These are phyloP conservation scores for Noctilio leporinus DNA, from an alignment of 2,113 vertebrate genomes.

Conservation along the genomic window DNA sequence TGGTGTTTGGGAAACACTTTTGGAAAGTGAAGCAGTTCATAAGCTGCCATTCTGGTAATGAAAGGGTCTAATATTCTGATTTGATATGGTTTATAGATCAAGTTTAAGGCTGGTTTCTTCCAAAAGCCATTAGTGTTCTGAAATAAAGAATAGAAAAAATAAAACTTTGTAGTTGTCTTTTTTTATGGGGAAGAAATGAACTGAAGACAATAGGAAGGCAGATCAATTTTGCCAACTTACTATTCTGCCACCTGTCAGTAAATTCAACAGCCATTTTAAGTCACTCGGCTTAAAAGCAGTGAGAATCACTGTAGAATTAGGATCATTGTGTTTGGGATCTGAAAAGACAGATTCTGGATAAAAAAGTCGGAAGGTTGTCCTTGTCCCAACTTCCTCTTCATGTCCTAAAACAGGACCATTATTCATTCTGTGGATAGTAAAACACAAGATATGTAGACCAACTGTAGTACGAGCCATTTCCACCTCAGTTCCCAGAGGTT, in stretches of 20 bases:
- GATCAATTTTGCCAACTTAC: slow-evolving; percentile 70
- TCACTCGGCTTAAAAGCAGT: slow-evolving; percentile 81
- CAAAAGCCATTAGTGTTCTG: slow-evolving; percentile 81
- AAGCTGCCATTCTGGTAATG: slow-evolving; percentile 79
- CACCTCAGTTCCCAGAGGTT: neutral
- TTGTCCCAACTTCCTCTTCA: slow-evolving; percentile 84
- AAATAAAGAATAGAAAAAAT: slow-evolving; percentile 40
- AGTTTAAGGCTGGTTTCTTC: slow-evolving; percentile 81
- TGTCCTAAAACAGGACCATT: slow-evolving; percentile 83
- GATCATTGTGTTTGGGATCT: slow-evolving; percentile 78
- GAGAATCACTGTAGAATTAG: slow-evolving; percentile 79
- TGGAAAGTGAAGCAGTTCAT: slow-evolving; percentile 81
- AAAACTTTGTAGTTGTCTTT: neutral
- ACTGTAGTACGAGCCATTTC: neutral
- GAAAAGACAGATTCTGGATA: slow-evolving; percentile 86
- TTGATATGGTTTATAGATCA: slow-evolving; percentile 82
- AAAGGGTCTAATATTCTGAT: slow-evolving; percentile 83
- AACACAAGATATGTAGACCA: neutral
- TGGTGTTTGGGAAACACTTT: slow-evolving; percentile 75
- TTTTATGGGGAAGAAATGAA: neutral
- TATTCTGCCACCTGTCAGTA: slow-evolving; percentile 75
- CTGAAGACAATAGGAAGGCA: slow-evolving; percentile 16
- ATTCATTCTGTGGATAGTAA: slow-evolving; percentile 80
- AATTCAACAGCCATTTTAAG: slow-evolving; percentile 81
- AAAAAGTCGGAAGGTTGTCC: slow-evolving; percentile 84